Evolutionary conservation across 1,140 invertebrate genomes (phyloP).

Genomic region (Antheraea pernyi): DNA sequence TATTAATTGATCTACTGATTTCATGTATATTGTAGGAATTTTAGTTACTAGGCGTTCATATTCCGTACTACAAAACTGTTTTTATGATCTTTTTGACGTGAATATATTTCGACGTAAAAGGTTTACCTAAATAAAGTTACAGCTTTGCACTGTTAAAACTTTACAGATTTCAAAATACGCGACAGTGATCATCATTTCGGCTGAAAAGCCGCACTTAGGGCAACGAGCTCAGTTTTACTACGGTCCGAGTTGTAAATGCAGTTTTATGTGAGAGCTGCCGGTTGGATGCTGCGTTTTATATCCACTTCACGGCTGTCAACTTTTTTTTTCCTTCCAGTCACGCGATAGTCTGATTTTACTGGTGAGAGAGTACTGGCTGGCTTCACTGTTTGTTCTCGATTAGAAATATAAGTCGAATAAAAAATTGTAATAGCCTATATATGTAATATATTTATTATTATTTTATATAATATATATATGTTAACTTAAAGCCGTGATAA

Average conservation of each 20-base stretch:
- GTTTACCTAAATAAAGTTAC: neutral
- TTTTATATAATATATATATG: too few relatives aligned
- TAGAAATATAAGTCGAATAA: neutral
- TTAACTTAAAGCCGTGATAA: too few relatives aligned
- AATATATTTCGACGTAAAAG: neutral
- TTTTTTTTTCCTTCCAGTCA: slow-evolving; percentile 40
- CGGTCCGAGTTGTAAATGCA: slow-evolving; percentile 39
- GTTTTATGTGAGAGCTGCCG: slow-evolving; percentile 39
- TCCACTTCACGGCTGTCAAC: slow-evolving; percentile 48
- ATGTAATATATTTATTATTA: too few relatives aligned
- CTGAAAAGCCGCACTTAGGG: slow-evolving; percentile 25
- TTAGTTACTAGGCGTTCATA: too few relatives aligned
- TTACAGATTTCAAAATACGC: slow-evolving; percentile 2
- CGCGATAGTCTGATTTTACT: slow-evolving; percentile 49
- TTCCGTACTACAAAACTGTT: too few relatives aligned
- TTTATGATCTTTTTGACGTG: too few relatives aligned
- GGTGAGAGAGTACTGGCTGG: neutral
- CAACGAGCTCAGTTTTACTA: slow-evolving; percentile 29
- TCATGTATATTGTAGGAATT: too few relatives aligned
- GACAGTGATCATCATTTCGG: slow-evolving; percentile 24
- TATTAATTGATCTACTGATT: too few relatives aligned
- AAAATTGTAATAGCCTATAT: neutral
- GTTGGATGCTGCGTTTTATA: slow-evolving; percentile 50
- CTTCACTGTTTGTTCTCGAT: neutral
- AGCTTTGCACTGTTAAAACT: neutral